These are phyloP conservation scores for Chrysomela aeneicollis DNA, from an alignment of 2,888 invertebrate genomes.

Conservation along the genomic window DNA sequence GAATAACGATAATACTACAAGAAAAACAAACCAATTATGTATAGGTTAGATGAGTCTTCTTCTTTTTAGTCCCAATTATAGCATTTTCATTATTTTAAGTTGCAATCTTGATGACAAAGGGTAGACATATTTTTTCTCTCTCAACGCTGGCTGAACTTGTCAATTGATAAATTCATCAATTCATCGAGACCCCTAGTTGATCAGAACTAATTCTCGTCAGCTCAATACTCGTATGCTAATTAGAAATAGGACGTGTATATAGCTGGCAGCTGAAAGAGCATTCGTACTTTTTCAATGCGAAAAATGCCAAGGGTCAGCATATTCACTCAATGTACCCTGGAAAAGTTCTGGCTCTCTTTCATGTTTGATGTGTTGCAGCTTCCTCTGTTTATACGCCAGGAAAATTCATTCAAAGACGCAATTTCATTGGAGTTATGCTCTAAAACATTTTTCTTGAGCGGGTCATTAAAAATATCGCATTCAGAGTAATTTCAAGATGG, in stretches of 20 bases:
- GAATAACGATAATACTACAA: too few species aligned
- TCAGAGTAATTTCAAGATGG: neutral
- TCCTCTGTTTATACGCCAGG: slow-evolving; percentile 38
- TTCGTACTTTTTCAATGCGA: slow-evolving; percentile 59
- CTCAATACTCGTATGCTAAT: slow-evolving; percentile 59
- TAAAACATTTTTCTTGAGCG: slow-evolving; percentile 20
- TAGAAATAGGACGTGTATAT: slow-evolving; percentile 59
- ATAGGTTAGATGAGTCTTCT: too few species aligned
- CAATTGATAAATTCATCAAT: slow-evolving; percentile 34
- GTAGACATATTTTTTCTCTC: too few species aligned
- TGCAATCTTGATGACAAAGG: too few species aligned
- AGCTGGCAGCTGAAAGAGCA: slow-evolving; percentile 60
- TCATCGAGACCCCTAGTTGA: slow-evolving; percentile 45
- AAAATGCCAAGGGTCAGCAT: slow-evolving; percentile 62
- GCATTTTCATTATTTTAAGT: too few species aligned
- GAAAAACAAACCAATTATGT: too few species aligned
- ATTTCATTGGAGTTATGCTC: slow-evolving; percentile 18
- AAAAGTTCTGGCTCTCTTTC: slow-evolving; percentile 58
- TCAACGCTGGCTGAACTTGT: too few species aligned
- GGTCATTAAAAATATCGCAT: neutral
- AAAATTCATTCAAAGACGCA: slow-evolving; percentile 42
- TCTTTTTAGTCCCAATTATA: too few species aligned
- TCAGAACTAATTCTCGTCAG: slow-evolving; percentile 59
- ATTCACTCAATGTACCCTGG: slow-evolving; percentile 54
- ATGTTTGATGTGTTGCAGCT: slow-evolving; percentile 54